A percentile compares a stretch with the other conserved stretches of the same genome.
These are phyloP conservation scores for Malthinus seriepunctatus DNA, from an alignment of 2,888 invertebrate genomes.

Conservation along the genomic window DNA sequence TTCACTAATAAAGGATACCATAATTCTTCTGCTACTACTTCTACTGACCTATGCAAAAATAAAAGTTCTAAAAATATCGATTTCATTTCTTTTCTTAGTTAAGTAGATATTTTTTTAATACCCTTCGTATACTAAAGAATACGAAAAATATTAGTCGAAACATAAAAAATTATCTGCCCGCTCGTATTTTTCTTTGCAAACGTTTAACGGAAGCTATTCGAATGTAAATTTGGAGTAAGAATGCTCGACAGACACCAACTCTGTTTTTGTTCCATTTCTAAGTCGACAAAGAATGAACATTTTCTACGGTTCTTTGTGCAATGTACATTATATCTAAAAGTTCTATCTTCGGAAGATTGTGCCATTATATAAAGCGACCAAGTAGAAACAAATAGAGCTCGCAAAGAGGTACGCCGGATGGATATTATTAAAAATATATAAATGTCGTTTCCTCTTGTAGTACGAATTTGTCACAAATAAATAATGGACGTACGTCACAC, in stretches of 20 bases:
- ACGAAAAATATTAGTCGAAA: constrained; percentile 14
- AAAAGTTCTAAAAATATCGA: too few relatives aligned
- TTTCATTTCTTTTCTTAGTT: too few relatives aligned
- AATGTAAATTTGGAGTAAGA: constrained; percentile 32
- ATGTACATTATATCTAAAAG: constrained; percentile 29
- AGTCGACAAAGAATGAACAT: constrained; percentile 27
- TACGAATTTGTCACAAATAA: constrained; percentile 12
- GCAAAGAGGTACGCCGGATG: constrained; percentile 18
- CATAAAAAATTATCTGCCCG: constrained; percentile 10
- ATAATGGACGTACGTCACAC: constrained; percentile 10
- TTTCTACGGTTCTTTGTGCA: constrained; percentile 26
- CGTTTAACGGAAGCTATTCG: constrained; percentile 35
- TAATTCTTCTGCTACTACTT: too few relatives aligned
- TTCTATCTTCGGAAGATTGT: constrained; percentile 36
- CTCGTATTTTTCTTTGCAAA: constrained; percentile 28
- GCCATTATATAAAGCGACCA: constrained; percentile 38
- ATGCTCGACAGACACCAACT: constrained; percentile 24
- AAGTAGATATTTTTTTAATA: too few relatives aligned
- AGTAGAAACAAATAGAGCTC: constrained; percentile 37
- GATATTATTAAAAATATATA: constrained; percentile 15
- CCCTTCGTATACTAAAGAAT: too few relatives aligned
- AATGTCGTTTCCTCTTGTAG: constrained; percentile 11
- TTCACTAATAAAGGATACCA: too few relatives aligned
- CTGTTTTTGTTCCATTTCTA: constrained; percentile 33
- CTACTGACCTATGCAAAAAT: too few relatives aligned